Conservation (phyloP, 1,140 invertebrate species). For the Arctopsyche grandis region DNA sequence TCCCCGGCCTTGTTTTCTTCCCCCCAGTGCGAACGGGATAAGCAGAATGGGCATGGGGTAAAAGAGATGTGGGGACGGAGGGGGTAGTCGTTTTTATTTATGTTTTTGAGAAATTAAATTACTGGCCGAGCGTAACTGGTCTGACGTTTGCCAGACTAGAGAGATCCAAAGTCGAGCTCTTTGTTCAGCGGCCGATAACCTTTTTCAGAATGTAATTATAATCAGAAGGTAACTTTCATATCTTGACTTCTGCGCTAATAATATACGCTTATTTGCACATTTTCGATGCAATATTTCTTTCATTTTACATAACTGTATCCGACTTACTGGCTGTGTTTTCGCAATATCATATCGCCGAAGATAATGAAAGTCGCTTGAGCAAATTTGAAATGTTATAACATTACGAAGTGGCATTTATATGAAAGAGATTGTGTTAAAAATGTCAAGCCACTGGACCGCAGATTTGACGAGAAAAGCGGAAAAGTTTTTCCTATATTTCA, state of each 20-base stretch:
- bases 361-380: too few species aligned
- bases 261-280: too few species aligned
- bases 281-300: too few species aligned
- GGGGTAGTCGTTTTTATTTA: slow-evolving; percentile 47
- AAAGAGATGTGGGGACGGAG: background rate
- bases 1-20: slow-evolving; percentile 2
- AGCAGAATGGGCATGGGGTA: background rate
- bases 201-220: background rate
- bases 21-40: background rate
- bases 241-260: too few species aligned
- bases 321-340: too few species aligned
- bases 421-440: background rate
- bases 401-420: too few species aligned
- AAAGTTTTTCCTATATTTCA: slow-evolving; percentile 4
- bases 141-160: slow-evolving; percentile 40
- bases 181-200: slow-evolving; percentile 7
- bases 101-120: slow-evolving; percentile 53
- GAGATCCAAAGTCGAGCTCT: background rate
- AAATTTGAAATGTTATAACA: too few species aligned
- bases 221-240: too few species aligned
- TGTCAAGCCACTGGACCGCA: background rate
- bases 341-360: too few species aligned
- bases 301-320: too few species aligned
- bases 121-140: slow-evolving; percentile 25
- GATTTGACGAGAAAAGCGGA: slow-evolving; percentile 15